Evolutionary conservation across 1,140 invertebrate genomes (phyloP), one percentile per base, ranked within the genome.

Genomic region (Caenorhabditis tropicalis): DNA sequence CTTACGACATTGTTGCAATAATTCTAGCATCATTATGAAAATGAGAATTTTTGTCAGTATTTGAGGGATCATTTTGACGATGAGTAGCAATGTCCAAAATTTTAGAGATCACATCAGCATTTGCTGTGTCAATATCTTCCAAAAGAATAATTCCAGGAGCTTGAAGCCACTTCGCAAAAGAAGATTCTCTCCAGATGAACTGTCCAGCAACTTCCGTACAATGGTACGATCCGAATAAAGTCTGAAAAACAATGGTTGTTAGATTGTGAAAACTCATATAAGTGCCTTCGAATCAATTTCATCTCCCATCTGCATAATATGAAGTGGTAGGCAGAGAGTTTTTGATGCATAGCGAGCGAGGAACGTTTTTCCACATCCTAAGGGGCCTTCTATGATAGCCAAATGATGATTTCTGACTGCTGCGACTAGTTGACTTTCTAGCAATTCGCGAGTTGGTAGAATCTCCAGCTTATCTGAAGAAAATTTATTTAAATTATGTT

Each of bases 181-280:
- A 94, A 53, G 98, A 98, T 9, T 97, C 94, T 88, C 95, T 94
- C 97, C 97, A 99, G 36, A 96, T 92, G 93, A 99, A 99, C 92
- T 99, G 96, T 48, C 97, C 97, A 5, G 97, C 97, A 46, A 97
- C 93, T 91, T 98, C 96, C 0, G 97, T 98, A 91, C 97, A 99
- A 87, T 95, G 93, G 92, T 99, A 98, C 33, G 95, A 95, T 7
- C 98, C 98, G 15, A 99, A 92, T 19, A 99, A 91, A 93, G 96
- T 95, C 92, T 93, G 86, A 91, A 56, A 21, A 87, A 85, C 33
- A 83, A 1, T 82, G 12, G 46, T 19, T 48, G 83, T 39, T n/a
- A n/a, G 43, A 46, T 48, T 86, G 51, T 33, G 31, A 53, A 33
- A 21, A 53, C 46, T 19, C 19, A 51, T 29, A 65, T 36, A 33